These are phyloP conservation scores for Drosophila mojavensis DNA, from an alignment of 1,140 invertebrate species.

Conservation along the genomic window DNA sequence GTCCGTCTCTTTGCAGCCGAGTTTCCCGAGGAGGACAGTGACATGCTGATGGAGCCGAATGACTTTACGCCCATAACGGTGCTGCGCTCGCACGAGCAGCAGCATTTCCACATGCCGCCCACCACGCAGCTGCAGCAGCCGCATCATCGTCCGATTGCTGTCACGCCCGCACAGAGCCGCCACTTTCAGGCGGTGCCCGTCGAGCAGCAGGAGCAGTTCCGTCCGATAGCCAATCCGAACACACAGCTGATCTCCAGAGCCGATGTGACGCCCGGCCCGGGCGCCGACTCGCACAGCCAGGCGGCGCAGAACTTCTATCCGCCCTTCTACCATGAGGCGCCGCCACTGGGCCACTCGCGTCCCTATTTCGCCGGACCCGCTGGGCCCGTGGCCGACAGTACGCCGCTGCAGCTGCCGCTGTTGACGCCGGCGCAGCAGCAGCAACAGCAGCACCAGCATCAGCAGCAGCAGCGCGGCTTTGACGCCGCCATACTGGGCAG, in stretches of 20 bases:
- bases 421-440: constrained; percentile 43
- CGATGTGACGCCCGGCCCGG: constrained; percentile 29
- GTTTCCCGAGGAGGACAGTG: constrained; percentile 78
- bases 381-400: constrained; percentile 22
- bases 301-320: constrained; percentile 83
- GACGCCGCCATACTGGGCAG: constrained; percentile 89
- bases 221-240: constrained; percentile 61
- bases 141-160: constrained; percentile 19
- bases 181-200: constrained; percentile 38
- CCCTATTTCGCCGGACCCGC: constrained; percentile 70
- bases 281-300: constrained; percentile 70
- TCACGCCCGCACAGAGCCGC: constrained; percentile 23
- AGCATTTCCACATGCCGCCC: constrained; percentile 72
- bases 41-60: constrained; percentile 83
- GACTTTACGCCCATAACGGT: constrained; percentile 77
- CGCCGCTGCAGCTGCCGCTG: constrained; percentile 56
- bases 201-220: constrained; percentile 62
- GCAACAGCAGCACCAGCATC: constrained; percentile 19
- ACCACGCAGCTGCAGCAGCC: constrained; percentile 61
- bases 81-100: constrained; percentile 75
- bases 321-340: constrained; percentile 80
- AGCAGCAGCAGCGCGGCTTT: constrained; percentile 61
- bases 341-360: constrained; percentile 79
- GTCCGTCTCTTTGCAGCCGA: constrained; percentile 60
- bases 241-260: constrained; percentile 48